Base-by-base conservation (phyloP, 2,888 invertebrate species). In the Mythimna albipuncta region DNA sequence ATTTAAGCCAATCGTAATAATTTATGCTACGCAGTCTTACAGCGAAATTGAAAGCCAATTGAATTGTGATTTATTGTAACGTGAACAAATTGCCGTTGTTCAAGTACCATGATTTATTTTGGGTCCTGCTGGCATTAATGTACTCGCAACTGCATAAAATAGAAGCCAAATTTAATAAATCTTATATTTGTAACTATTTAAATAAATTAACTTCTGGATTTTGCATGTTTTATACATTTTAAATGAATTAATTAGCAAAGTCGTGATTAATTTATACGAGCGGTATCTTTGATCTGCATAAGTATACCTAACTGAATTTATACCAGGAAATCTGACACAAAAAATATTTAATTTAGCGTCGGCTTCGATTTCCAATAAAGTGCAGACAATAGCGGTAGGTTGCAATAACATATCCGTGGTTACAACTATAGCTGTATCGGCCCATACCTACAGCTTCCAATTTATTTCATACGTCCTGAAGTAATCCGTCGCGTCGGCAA, bases 401-500 rank as follows among this genome's bases (percentile, higher is more conserved):
- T 64, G 52, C 62, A 58, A 59, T 64, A 19, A 66, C 6, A 38
- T 66, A 38, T 38, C 50, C 50, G n/a, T 52, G 50, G 52, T 64
- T 59, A 47, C 38, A 57, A 57, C 55, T 38, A 69, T 61, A 59
- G 52, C 47, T 50, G 21, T 75, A 68, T 74, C 32, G 71, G 66
- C 64, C 47, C 19, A 47, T 16, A 74, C 66, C 70, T 68, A 62
- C 69, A 63, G 69, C 71, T 74, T 79, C 78, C 86, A 87, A 88
- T 87, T 87, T 86, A 75, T 79, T 83, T 82, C 72, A 77, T 77
- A 83, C 83, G 73, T 83, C 79, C 77, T 73, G 69, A 77, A 71
- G 75, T 85, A 88, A 89, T 87, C 85, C 85, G 88, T 86, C 72
- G 83, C 84, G 82, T 90, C 86, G 78, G 83, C 89, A 88, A 83